Base-by-base conservation (phyloP, 2,797 vertebrate genomes). In the Chromobotia macracanthus region DNA sequence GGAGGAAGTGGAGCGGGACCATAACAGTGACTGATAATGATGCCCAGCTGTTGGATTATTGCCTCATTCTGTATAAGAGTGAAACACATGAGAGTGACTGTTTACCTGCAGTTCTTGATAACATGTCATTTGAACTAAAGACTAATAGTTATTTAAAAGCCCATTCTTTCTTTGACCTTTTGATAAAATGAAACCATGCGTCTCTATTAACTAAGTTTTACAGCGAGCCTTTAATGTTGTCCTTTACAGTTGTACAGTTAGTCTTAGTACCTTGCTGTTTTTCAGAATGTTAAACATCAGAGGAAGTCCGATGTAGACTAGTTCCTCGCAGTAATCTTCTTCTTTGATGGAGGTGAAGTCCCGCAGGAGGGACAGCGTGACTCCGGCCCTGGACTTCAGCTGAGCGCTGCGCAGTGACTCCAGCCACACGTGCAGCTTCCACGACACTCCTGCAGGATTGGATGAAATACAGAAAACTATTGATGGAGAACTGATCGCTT, bases 361-460 rank as follows among this genome's bases (percentile, higher is more conserved):
- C 83, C 94, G 84, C 35, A 99, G 90, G 41, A 99, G 95, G 11
- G 92, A 95, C 69, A 97, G 95, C 1, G 94, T 95, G 21, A 98
- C 94, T 0, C 93, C 95, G 19, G 94, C 92, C 50, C 96, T 91
- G 0, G 95, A 97, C 90, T 97, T 96, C 67, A 91, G 94, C 91
- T 96, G 97, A 44, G 97, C 95, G 4, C 95, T 96, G 38, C 93
- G 91, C 1, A 99, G 92, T 0, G 96, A 98, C 86, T 98, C 97
- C 1, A 99, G 92, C 97, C 97, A 99, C 77, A 98, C 92, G 0
- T 99, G 97, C 5, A 98, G 94, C 86, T 97, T 99, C 97, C 97
- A 99, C 0, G 96, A 95, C 1, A 99, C 94, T 0, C 97, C 97
- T 98, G 89, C 3, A 31, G 46, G 28, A 87, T 67, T 48, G 48